These are phyloP conservation scores for Philypnodon macrostomus DNA, from an alignment of 2,797 vertebrate genomes.

Conservation along the genomic window DNA sequence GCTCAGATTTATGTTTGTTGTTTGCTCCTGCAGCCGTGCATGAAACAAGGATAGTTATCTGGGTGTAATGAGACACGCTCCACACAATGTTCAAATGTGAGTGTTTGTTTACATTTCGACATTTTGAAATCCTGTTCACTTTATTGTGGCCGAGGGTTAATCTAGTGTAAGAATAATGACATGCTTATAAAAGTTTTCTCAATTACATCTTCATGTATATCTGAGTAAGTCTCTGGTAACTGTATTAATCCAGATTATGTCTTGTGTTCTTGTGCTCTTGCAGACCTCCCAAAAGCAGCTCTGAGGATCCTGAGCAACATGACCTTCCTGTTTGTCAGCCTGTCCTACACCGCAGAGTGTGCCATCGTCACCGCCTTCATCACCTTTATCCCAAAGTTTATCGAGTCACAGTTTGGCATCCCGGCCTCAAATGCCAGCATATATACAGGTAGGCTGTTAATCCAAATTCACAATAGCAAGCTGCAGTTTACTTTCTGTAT, in stretches of 20 bases:
- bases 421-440: conserved; percentile 98
- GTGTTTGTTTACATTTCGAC: conserved; percentile 10
- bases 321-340: conserved; percentile 98
- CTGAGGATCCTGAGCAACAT: conserved; percentile 98
- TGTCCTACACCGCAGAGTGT: conserved; percentile 98
- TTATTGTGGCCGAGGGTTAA: not conserved
- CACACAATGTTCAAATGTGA: conserved; percentile 6
- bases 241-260: conserved; percentile 26
- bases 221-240: conserved; percentile 9
- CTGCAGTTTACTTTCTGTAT: too few relatives aligned
- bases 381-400: conserved; percentile 99
- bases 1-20: conserved; percentile 16
- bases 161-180: conserved; percentile 11
- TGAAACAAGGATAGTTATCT: conserved; percentile 24
- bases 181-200: conserved; percentile 16
- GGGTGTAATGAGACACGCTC: conserved; percentile 30
- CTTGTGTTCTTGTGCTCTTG: conserved; percentile 11
- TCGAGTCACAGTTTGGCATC: conserved; percentile 98
- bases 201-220: conserved; percentile 24
- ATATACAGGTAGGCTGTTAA: conserved; percentile 87
- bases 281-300: conserved; percentile 95
- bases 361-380: conserved; percentile 99
- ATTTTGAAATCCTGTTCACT: conserved; percentile 12
- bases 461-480: too few relatives aligned
- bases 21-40: conserved; percentile 17